A percentile compares a stretch with the other conserved stretches of the same genome.
These are phyloP conservation scores for Phycodurus eques DNA, from an alignment of 2,113 vertebrate species.

Conservation along the genomic window DNA sequence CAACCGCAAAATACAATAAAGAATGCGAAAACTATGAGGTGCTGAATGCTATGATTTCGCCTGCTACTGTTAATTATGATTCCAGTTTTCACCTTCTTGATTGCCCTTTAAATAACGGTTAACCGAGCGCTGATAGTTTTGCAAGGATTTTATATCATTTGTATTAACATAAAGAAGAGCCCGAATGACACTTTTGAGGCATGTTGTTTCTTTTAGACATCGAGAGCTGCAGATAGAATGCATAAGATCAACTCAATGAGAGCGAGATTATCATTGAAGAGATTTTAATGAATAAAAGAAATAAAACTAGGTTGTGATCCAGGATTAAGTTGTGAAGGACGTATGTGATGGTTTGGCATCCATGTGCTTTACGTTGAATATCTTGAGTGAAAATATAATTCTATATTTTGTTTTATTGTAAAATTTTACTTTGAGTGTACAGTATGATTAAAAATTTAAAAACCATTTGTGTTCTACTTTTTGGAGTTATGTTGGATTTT, in stretches of 20 bases:
- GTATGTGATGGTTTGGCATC: constrained; percentile 48
- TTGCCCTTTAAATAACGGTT: constrained; percentile 15
- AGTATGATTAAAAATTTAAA: constrained; percentile 61
- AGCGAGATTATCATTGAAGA: not conserved
- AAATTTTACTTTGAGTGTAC: constrained; percentile 63
- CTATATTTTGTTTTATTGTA: constrained; percentile 51
- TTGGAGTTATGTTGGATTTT: not conserved
- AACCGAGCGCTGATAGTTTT: constrained; percentile 21
- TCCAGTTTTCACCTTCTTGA: not conserved
- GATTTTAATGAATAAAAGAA: constrained; percentile 31
- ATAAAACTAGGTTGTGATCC: constrained; percentile 21
- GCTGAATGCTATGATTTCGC: constrained; percentile 23
- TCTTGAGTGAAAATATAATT: constrained; percentile 52
- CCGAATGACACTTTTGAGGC: constrained; percentile 38
- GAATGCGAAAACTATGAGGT: constrained; percentile 4
- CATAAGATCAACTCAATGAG: not conserved
- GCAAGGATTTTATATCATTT: constrained; percentile 22
- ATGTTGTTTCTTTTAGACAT: constrained; percentile 25
- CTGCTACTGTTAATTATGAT: constrained; percentile 14
- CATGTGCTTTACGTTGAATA: constrained; percentile 44
- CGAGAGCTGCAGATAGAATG: constrained; percentile 10
- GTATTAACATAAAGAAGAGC: constrained; percentile 20
- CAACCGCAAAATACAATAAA: not conserved
- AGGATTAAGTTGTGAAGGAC: constrained; percentile 25
- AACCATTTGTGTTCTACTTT: constrained; percentile 41